These are phyloP conservation scores for Thaumetopoea pityocampa DNA, from an alignment of 1,140 invertebrate species.

Conservation along the genomic window DNA sequence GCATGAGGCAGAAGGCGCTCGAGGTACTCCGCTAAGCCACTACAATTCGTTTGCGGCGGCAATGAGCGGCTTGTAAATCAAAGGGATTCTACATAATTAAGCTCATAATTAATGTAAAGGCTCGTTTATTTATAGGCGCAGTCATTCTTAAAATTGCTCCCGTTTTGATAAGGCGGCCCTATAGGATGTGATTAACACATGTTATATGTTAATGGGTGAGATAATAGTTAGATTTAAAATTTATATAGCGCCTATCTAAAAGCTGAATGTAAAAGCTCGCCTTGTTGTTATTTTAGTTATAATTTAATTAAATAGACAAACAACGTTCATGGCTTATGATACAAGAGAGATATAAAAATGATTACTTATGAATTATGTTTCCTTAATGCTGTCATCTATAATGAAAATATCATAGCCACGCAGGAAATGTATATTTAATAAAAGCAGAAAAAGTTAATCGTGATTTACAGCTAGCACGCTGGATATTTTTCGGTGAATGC, in stretches of 20 bases:
- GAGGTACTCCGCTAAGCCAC: constrained; percentile 62
- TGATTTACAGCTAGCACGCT: constrained; percentile 52
- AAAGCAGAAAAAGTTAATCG: constrained; percentile 31
- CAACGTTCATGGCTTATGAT: constrained; percentile 12
- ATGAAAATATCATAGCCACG: constrained; percentile 42
- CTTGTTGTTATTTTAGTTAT: constrained; percentile 11
- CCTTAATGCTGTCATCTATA: constrained; percentile 39
- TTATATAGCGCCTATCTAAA: constrained; percentile 7
- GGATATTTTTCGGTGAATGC: constrained; percentile 51
- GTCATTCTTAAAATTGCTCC: constrained; percentile 68
- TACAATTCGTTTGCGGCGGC: constrained; percentile 68
- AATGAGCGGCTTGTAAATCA: constrained; percentile 70
- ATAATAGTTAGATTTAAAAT: constrained; percentile 34
- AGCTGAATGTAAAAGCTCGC: background rate
- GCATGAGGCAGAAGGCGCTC: constrained; percentile 42
- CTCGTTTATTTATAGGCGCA: constrained; percentile 67
- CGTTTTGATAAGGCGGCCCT: constrained; percentile 55
- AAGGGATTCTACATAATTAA: constrained; percentile 74
- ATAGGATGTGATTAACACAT: constrained; percentile 61
- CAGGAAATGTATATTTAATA: constrained; percentile 52
- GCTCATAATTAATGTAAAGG: constrained; percentile 73
- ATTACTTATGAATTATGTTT: constrained; percentile 53
- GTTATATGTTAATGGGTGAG: constrained; percentile 52
- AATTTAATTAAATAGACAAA: constrained; percentile 20
- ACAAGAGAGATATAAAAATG: constrained; percentile 32